Conservation (phyloP, 1,140 invertebrate genomes). For the Pseudobourletiella spinata region DNA sequence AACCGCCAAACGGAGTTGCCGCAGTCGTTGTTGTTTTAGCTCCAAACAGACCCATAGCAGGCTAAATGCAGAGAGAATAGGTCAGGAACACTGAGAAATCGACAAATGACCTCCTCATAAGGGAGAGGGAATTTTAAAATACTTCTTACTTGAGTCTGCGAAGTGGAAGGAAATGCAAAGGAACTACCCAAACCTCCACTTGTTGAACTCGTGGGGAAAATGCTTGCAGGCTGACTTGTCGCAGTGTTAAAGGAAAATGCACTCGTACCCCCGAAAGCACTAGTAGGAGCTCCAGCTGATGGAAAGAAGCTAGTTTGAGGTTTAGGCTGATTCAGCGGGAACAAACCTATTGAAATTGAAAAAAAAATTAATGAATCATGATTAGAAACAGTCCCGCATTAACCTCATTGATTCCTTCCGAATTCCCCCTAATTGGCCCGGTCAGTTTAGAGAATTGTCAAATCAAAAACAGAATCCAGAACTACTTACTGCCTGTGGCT, state of each 20-base stretch:
- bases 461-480: too few relatives aligned
- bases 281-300: not conserved
- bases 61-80: too few relatives aligned
- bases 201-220: slow-evolving; percentile 24
- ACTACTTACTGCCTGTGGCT: slow-evolving; percentile 13
- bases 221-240: slow-evolving; percentile 17
- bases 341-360: slow-evolving; percentile 5
- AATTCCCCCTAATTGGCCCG: too few relatives aligned
- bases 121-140: too few relatives aligned
- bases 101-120: too few relatives aligned
- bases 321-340: slow-evolving; percentile 22
- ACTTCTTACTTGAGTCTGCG: slow-evolving; percentile 16
- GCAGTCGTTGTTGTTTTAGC: slow-evolving; percentile 26
- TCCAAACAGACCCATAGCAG: slow-evolving; percentile 19
- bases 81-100: too few relatives aligned
- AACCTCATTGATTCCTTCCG: too few relatives aligned
- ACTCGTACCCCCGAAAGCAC: slow-evolving; percentile 18
- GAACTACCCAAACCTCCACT: slow-evolving; percentile 25
- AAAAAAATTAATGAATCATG: too few relatives aligned
- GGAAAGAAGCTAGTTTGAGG: slow-evolving; percentile 25
- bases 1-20: slow-evolving; percentile 14
- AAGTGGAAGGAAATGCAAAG: slow-evolving; percentile 16
- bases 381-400: too few relatives aligned
- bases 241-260: slow-evolving; percentile 20
- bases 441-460: too few relatives aligned